phyloP scores from a whole-genome alignment of 1,140 invertebrate genomes.

The Panagrolaimus sp. region DNA sequence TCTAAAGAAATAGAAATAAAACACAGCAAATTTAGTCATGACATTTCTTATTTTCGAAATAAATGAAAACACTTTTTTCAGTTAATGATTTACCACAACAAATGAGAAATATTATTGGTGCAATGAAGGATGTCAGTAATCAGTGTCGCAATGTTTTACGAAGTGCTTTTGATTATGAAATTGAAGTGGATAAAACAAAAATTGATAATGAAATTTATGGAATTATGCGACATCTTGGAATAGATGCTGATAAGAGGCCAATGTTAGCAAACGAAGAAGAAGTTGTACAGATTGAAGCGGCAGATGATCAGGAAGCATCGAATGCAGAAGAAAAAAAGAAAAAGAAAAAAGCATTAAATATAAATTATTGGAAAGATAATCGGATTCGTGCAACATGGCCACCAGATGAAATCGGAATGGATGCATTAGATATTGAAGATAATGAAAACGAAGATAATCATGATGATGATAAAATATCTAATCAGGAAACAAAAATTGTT shows the following conservation, averaged over 20 bases:
- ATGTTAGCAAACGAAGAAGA: background rate
- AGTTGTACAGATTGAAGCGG: background rate
- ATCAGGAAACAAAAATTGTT: background rate
- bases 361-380: slow-evolving; percentile 3
- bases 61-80: background rate
- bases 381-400: background rate
- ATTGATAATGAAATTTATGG: slow-evolving; percentile 9
- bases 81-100: background rate
- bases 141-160: background rate
- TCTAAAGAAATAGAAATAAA: too few relatives aligned
- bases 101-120: background rate
- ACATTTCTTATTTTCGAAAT: background rate
- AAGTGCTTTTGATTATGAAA: background rate
- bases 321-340: too few relatives aligned
- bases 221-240: slow-evolving; percentile 10
- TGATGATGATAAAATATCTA: too few relatives aligned
- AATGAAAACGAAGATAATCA: background rate
- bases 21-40: too few relatives aligned
- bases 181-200: background rate
- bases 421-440: background rate
- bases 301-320: background rate
- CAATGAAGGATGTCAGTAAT: background rate
- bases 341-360: background rate
- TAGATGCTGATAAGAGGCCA: background rate
- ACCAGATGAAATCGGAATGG: background rate